A percentile compares a stretch with the other conserved stretches of the same genome.
Conservation (phyloP, 2,113 vertebrate species). For the Ranitomeya imitator region DNA sequence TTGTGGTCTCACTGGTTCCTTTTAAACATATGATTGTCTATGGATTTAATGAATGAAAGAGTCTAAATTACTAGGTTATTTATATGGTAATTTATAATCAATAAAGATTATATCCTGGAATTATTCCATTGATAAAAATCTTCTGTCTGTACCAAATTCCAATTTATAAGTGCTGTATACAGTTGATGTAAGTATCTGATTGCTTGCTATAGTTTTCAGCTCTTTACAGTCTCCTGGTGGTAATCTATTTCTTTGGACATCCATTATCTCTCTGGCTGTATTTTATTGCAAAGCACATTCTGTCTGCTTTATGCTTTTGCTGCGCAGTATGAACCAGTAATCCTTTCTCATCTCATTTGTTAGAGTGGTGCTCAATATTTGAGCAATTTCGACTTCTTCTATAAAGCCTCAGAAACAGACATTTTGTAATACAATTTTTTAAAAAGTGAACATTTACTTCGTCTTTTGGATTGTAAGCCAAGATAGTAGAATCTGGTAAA, state of each 20-base stretch:
- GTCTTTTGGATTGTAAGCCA: neutral
- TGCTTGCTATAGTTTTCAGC: neutral
- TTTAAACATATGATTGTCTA: neutral
- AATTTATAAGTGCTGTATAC: neutral
- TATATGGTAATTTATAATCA: neutral
- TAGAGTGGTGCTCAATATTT: neutral
- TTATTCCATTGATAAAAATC: neutral
- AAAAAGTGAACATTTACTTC: neutral
- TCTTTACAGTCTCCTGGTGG: neutral
- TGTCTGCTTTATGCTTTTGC: neutral
- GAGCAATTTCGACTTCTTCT: neutral
- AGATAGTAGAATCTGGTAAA: neutral
- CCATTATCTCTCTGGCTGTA: neutral
- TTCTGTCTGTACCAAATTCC: neutral
- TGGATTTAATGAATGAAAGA: neutral
- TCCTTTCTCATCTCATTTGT: neutral
- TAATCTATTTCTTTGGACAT: neutral
- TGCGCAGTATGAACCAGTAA: neutral
- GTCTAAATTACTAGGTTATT: neutral
- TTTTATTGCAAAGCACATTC: constrained; percentile 1
- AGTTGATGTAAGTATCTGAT: neutral
- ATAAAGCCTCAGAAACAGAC: neutral
- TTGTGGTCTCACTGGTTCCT: neutral
- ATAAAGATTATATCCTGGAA: neutral
- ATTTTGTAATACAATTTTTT: neutral